Conservation (phyloP, 2,113 vertebrate species). For the Erpornis zantholeuca region DNA sequence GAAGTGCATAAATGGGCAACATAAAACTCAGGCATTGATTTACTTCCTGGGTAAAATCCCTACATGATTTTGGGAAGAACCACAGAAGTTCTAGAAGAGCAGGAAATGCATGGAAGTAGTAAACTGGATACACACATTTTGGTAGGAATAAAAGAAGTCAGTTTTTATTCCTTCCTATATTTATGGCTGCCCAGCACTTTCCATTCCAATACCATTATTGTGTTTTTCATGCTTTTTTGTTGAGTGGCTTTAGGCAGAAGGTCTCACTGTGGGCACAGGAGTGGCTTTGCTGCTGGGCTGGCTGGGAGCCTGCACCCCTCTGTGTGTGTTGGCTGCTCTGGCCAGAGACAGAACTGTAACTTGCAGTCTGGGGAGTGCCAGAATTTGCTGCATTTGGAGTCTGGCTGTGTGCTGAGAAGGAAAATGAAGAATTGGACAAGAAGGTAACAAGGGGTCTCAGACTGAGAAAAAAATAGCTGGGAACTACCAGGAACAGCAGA, state of each 20-base stretch:
- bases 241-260: not conserved
- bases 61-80: not conserved
- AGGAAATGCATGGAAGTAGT: not conserved
- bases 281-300: not conserved
- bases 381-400: not conserved
- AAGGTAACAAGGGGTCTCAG: not conserved
- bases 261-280: not conserved
- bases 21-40: not conserved
- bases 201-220: not conserved
- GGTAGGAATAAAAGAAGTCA: not conserved
- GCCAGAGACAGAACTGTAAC: not conserved
- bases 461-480: not conserved
- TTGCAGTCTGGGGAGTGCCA: not conserved
- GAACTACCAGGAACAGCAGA: not conserved
- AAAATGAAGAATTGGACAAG: not conserved
- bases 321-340: not conserved
- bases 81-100: not conserved
- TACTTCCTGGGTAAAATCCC: not conserved
- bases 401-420: not conserved
- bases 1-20: not conserved
- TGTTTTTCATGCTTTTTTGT: not conserved
- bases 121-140: not conserved
- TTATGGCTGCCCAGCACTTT: not conserved
- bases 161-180: not conserved
- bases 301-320: not conserved